phyloP scores from a whole-genome alignment of 2,113 vertebrate species.

The Planiliza haematocheilus region DNA sequence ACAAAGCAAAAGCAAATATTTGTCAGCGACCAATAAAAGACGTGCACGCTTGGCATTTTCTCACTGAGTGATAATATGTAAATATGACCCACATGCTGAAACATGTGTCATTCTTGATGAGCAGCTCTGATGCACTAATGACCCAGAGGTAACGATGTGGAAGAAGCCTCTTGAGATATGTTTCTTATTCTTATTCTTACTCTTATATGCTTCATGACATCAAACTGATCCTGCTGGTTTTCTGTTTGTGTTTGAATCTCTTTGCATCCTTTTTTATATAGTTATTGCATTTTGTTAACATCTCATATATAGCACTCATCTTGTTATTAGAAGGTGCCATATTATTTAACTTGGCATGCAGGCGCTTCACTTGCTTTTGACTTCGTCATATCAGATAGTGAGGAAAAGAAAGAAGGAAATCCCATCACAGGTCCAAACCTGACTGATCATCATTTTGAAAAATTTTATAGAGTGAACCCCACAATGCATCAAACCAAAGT shows the following conservation, averaged over 20 bases:
- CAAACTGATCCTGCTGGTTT: too few relatives aligned
- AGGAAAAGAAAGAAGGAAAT: neutral
- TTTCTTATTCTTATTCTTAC: too few relatives aligned
- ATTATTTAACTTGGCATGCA: neutral
- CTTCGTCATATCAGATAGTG: neutral
- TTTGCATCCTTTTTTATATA: neutral
- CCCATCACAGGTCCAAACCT: neutral
- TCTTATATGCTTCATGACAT: too few relatives aligned
- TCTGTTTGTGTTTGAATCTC: too few relatives aligned
- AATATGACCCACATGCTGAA: slow-evolving; percentile 26
- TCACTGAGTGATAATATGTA: slow-evolving; percentile 27
- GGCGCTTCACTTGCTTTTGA: neutral
- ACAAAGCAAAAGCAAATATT: slow-evolving; percentile 47
- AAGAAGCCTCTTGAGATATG: too few relatives aligned
- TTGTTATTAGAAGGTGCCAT: too few relatives aligned
- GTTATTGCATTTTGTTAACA: too few relatives aligned
- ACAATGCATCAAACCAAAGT: too few relatives aligned
- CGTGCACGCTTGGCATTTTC: slow-evolving; percentile 37
- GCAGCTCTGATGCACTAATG: slow-evolving; percentile 9
- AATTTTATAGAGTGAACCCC: neutral
- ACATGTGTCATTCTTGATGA: slow-evolving; percentile 36
- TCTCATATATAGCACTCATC: too few relatives aligned
- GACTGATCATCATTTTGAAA: too few relatives aligned
- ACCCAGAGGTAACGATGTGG: slow-evolving; percentile 11
- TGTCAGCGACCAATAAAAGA: slow-evolving; percentile 18